These are phyloP conservation scores for Camptogramma bilineatum DNA, from an alignment of 2,888 invertebrate species.

Conservation along the genomic window DNA sequence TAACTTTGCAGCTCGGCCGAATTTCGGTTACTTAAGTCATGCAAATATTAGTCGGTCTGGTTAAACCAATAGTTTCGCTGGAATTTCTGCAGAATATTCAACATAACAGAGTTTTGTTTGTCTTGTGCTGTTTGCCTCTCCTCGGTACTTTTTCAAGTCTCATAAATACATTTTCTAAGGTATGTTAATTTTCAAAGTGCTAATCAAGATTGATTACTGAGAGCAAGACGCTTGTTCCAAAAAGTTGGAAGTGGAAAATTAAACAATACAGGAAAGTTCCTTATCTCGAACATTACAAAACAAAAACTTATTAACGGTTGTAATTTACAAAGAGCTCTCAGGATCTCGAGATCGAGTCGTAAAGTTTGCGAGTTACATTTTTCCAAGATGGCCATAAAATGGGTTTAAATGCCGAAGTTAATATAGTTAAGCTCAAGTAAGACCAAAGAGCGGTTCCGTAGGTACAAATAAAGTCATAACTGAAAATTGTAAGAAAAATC, in stretches of 20 bases:
- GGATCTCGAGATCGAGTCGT: constrained; percentile 28
- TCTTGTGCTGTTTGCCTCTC: neutral
- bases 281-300: constrained; percentile 35
- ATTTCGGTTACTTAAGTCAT: constrained; percentile 24
- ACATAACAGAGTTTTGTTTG: constrained; percentile 5
- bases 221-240: constrained; percentile 29
- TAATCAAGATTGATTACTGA: constrained; percentile 34
- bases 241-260: constrained; percentile 41
- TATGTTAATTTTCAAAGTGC: constrained; percentile 17
- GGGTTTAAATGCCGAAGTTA: constrained; percentile 39
- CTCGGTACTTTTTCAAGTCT: neutral
- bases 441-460: neutral
- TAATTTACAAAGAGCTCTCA: constrained; percentile 41
- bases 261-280: constrained; percentile 38
- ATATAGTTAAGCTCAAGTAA: constrained; percentile 40
- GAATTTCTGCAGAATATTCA: constrained; percentile 5
- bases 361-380: constrained; percentile 30
- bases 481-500: neutral
- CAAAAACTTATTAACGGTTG: constrained; percentile 37
- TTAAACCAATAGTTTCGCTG: constrained; percentile 16
- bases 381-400: constrained; percentile 29
- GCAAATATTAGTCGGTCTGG: constrained; percentile 24
- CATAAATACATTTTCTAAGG: neutral
- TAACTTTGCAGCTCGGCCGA: constrained; percentile 29
- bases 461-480: neutral